phyloP scores from a whole-genome alignment of 2,797 vertebrate species.

The Callimico goeldii region DNA sequence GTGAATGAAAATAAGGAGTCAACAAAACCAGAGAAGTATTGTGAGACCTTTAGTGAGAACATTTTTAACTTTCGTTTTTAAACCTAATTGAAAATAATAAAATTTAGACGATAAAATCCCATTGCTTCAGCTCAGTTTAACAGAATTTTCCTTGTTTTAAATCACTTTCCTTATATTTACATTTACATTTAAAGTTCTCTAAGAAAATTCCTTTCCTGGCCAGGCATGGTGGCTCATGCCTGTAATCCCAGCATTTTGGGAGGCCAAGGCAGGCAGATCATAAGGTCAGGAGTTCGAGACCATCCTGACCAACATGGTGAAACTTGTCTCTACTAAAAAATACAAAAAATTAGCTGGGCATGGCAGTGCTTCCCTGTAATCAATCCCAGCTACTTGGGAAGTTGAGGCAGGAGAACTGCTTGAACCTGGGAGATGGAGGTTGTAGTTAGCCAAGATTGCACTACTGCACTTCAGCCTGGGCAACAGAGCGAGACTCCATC shows the following conservation, averaged over 20 bases:
- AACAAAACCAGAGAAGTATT: neutral
- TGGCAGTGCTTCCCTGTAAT: neutral
- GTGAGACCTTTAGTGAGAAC: neutral
- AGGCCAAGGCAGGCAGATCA: neutral
- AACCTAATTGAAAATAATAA: neutral
- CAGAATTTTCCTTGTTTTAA: neutral
- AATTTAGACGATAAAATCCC: neutral
- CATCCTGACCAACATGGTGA: neutral
- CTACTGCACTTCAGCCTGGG: neutral
- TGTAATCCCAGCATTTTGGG: neutral
- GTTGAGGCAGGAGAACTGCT: neutral
- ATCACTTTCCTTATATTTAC: neutral
- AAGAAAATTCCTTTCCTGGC: neutral
- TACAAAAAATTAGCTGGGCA: neutral
- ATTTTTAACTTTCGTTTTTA: neutral
- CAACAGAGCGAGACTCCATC: fast-evolving
- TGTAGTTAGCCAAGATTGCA: neutral
- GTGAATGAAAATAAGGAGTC: neutral
- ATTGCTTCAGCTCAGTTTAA: neutral
- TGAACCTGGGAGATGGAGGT: neutral
- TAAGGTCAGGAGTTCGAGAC: neutral
- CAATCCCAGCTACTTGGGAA: neutral
- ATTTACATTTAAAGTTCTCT: neutral
- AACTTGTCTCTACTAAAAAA: neutral
- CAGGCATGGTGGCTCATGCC: neutral